These are phyloP conservation scores for Lophotriccus pileatus DNA, from an alignment of 2,797 vertebrate species.

Conservation along the genomic window DNA sequence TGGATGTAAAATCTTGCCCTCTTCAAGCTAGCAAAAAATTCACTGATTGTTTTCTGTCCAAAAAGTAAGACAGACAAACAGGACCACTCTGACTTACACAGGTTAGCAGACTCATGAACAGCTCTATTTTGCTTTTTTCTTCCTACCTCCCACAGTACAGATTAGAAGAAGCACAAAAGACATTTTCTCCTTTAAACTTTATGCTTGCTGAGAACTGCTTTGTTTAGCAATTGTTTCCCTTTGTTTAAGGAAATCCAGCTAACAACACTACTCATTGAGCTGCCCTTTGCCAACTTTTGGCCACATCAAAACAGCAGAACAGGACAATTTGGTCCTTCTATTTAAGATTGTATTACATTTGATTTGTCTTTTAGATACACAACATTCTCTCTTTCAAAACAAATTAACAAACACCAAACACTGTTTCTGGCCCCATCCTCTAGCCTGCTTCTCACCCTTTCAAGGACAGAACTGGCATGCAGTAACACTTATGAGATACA, in stretches of 20 bases:
- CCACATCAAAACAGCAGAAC: not conserved
- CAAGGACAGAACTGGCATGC: not conserved
- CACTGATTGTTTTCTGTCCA: not conserved
- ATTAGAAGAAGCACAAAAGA: not conserved
- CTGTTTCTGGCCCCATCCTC: not conserved
- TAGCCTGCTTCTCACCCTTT: not conserved
- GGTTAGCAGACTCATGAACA: not conserved
- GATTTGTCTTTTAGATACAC: not conserved
- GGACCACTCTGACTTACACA: not conserved
- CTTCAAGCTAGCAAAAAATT: not conserved
- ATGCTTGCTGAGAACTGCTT: not conserved
- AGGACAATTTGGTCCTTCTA: not conserved
- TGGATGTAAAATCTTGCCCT: not conserved
- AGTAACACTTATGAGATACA: not conserved
- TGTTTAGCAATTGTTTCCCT: not conserved
- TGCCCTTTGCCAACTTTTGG: not conserved
- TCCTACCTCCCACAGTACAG: not conserved
- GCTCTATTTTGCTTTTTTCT: not conserved
- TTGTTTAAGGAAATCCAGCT: not conserved
- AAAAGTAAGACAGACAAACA: not conserved
- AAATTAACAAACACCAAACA: not conserved
- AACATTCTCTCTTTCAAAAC: not conserved
- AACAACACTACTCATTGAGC: not conserved
- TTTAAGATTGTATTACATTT: not conserved
- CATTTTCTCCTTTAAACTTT: not conserved